Base-by-base conservation (phyloP, 2,797 vertebrate genomes). In the Helostoma temminkii region DNA sequence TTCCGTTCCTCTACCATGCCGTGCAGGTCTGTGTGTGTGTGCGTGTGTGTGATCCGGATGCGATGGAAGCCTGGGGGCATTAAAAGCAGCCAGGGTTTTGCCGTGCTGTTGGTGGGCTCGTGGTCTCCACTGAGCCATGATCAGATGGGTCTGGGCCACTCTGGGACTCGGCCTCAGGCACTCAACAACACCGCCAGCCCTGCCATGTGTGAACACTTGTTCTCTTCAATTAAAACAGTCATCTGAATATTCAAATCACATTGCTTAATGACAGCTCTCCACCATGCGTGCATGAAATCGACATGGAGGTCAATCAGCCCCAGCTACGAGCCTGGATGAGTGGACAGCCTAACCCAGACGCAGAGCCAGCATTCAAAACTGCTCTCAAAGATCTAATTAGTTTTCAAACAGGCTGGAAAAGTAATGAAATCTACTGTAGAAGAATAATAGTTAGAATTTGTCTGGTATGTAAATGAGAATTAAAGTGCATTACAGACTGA, bases 141-240 rank as follows among this genome's bases (percentile, higher is more conserved):
- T 90, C 84, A 91, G 89, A 92, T 86, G 84, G 87, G 89, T 89
- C 86, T 87, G 81, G 80, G 87, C 70, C 52, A 66, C 90, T 88
- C 30, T 34, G 89, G 90, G 86, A 85, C 79, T 75, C 18, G 36
- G 88, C 93, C 92, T 84, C 67, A 42, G 91, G 93, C 89, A 41
- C 71, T 91, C 68, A 19, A 87, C 88, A 88, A 87, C 87, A 90
- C 85, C 66, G 83, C 85, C 86, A 82, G 82, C 82, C 69, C 74
- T n/a, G 81, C 87, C 88, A 90, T 92, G 91, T 92, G 92, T 86
- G 87, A 92, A 92, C 88, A 86, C 78, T 90, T 84, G 82, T 91
- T 92, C 84, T 87, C 89, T 91, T 93, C 90, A 93, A 91, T 92
- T 91, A 92, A 92, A 93, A 90, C 89, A 87, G 86, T 89, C 81